Evolutionary conservation across 1,140 invertebrate genomes (phyloP).

Genomic region (Drosophila neocordata): DNA sequence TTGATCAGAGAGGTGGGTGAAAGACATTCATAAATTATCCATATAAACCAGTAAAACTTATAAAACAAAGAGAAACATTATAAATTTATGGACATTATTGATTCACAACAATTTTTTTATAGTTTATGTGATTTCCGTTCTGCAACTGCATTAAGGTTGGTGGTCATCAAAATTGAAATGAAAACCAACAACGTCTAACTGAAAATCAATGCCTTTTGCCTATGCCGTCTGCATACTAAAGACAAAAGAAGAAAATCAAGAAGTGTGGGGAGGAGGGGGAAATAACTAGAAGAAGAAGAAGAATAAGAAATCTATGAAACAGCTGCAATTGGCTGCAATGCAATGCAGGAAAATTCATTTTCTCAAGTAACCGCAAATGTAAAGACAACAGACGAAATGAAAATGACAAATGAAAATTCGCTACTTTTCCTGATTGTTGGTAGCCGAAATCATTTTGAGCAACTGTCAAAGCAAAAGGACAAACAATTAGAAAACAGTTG

Average conservation of each 20-base stretch:
- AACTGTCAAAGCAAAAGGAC: constrained; percentile 59
- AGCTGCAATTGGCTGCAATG: constrained; percentile 43
- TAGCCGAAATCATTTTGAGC: constrained; percentile 8
- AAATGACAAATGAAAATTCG: constrained; percentile 54
- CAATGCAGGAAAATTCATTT: constrained; percentile 47
- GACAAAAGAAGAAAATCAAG: constrained; percentile 33
- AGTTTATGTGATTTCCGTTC: constrained; percentile 75
- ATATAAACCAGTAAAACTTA: constrained; percentile 55
- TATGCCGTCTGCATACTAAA: constrained; percentile 75
- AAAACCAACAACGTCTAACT: constrained; percentile 11
- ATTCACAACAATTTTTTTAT: constrained; percentile 64
- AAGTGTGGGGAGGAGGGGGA: no score
- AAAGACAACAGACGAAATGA: constrained; percentile 1
- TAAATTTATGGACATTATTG: constrained; percentile 66
- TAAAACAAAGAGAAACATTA: constrained; percentile 28
- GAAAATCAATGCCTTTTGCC: constrained; percentile 28
- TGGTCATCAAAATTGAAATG: constrained; percentile 53
- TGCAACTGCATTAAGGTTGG: constrained; percentile 69
- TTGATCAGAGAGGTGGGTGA: constrained; percentile 20
- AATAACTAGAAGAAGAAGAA: no score
- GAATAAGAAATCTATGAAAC: constrained; percentile 28
- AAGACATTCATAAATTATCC: constrained; percentile 78
- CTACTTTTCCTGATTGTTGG: not conserved
- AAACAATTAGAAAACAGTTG: constrained; percentile 81
- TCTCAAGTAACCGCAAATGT: constrained; percentile 61